Evolutionary conservation across 2,888 invertebrate species (phyloP).

Genomic region (Colletes collaris): DNA sequence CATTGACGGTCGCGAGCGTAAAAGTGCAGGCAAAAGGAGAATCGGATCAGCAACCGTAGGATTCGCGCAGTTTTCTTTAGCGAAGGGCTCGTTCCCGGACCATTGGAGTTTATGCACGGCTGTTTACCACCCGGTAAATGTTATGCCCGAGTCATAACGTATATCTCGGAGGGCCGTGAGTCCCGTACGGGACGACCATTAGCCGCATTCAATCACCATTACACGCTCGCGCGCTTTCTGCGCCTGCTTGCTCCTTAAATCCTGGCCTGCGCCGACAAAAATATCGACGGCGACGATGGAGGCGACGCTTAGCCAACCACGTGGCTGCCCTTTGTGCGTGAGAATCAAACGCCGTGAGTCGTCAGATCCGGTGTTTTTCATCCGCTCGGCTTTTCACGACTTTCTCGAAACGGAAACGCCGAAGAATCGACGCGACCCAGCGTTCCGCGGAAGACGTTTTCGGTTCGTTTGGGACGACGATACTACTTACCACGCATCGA

Average conservation of each 20-base stretch:
- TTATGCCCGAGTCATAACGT: conserved; percentile 69
- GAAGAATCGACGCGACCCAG: conserved; percentile 11
- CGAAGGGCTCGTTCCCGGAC: conserved; percentile 12
- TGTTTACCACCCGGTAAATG: conserved; percentile 70
- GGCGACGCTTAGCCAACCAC: not conserved
- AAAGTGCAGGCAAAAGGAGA: not conserved
- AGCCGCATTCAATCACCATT: conserved; percentile 76
- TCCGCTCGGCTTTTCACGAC: not conserved
- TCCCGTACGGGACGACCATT: conserved; percentile 70
- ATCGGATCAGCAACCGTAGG: conserved; percentile 2
- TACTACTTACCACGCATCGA: not conserved
- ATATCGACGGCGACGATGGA: conserved; percentile 33
- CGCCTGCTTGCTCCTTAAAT: conserved; percentile 69
- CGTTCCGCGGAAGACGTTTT: not conserved
- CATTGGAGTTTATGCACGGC: conserved; percentile 60
- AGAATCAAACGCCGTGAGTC: conserved; percentile 28
- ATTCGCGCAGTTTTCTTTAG: conserved; percentile 4
- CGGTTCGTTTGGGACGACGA: not conserved
- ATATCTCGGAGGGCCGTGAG: conserved; percentile 64
- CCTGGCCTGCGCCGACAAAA: conserved; percentile 53
- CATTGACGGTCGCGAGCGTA: too few species aligned
- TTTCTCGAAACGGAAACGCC: conserved; percentile 3
- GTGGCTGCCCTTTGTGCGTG: conserved; percentile 15
- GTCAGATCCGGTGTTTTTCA: not conserved
- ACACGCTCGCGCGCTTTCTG: conserved; percentile 70